Conservation (phyloP, 92 coral and sea anemone species). For the Pocillopora grandis region DNA sequence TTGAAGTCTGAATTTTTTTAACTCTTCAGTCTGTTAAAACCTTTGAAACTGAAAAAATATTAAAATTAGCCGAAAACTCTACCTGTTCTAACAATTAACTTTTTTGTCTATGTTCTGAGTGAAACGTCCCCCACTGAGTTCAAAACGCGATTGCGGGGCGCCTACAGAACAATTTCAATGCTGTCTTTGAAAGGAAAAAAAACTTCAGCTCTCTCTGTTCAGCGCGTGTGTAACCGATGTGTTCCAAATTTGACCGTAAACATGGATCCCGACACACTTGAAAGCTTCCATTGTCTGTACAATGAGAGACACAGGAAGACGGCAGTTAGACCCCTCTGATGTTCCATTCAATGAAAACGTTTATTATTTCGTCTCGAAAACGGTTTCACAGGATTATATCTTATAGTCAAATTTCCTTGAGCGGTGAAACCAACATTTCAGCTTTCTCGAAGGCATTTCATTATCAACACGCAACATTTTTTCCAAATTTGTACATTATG, state of each 20-base stretch:
- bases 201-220: too few species aligned
- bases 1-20: not conserved
- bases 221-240: too few species aligned
- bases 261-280: not conserved
- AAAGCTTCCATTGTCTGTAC: slow-evolving; percentile 3
- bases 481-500: slow-evolving; percentile 18
- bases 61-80: too few species aligned
- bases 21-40: not conserved
- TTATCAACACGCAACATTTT: slow-evolving; percentile 8
- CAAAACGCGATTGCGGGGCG: too few species aligned
- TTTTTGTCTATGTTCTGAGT: too few species aligned
- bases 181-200: too few species aligned
- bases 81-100: too few species aligned
- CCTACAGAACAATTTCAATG: too few species aligned
- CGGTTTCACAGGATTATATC: not conserved
- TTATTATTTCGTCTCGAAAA: not conserved
- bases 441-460: not conserved
- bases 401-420: not conserved
- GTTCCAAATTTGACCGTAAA: not conserved
- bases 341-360: not conserved
- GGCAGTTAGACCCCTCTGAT: not conserved
- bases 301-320: not conserved
- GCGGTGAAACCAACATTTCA: not conserved
- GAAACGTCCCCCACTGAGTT: too few species aligned
- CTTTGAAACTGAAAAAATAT: not conserved